Conservation (phyloP, 2,888 invertebrate genomes). For the Trachelus stipa region DNA sequence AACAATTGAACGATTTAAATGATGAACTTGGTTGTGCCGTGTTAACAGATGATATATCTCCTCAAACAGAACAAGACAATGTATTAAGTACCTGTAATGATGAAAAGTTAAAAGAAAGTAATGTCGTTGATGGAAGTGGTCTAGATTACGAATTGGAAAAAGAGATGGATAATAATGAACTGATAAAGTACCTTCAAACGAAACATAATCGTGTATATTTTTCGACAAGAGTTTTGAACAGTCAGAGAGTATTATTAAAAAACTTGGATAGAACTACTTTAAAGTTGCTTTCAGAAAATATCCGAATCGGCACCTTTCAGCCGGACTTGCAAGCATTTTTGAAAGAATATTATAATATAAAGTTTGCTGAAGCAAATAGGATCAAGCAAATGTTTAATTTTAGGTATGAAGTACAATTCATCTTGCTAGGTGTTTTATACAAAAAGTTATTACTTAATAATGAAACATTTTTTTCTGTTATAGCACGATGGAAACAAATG, state of each 20-base stretch:
- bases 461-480: conserved; percentile 15
- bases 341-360: conserved; percentile 41
- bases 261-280: conserved; percentile 76
- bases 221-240: conserved; percentile 75
- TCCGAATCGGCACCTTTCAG: conserved; percentile 72
- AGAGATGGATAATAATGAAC: conserved; percentile 1
- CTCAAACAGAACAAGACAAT: background rate
- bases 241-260: conserved; percentile 70
- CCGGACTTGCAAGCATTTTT: conserved; percentile 65
- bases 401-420: conserved; percentile 19
- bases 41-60: conserved; percentile 28
- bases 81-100: background rate
- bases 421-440: background rate
- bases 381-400: conserved; percentile 24
- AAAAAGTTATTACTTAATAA: background rate
- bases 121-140: background rate
- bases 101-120: background rate
- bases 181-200: conserved; percentile 34
- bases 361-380: conserved; percentile 34
- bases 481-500: conserved; percentile 71
- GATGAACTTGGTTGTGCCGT: conserved; percentile 44
- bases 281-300: conserved; percentile 76
- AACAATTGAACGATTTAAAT: conserved; percentile 32
- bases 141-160: background rate
- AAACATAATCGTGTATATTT: conserved; percentile 82